A percentile compares a stretch with the other conserved stretches of the same genome.
phyloP scores from a whole-genome alignment of 37 sponge, comb jelly and placozoan species.

The Axinella damicornis region DNA sequence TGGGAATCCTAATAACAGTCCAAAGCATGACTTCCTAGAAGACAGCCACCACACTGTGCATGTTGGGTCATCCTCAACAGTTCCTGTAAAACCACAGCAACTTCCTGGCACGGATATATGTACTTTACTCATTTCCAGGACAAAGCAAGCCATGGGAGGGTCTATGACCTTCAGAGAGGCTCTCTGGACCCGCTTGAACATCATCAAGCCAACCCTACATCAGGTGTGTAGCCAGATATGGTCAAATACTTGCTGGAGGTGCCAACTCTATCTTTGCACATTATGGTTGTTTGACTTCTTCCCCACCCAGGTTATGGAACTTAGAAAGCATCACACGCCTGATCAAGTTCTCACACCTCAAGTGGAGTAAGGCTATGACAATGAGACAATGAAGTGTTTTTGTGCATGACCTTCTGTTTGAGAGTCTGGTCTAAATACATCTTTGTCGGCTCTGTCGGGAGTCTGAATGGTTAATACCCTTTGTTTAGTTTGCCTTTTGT shows the following conservation, averaged over 20 bases:
- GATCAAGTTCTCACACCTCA: conserved; percentile 25
- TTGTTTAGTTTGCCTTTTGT: too few relatives aligned
- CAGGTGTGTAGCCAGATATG: conserved; percentile 21
- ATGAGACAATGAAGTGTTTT: too few relatives aligned
- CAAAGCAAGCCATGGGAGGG: conserved; percentile 90
- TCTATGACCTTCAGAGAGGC: conserved; percentile 77
- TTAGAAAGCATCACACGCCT: conserved; percentile 4
- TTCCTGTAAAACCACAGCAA: too few relatives aligned
- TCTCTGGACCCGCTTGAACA: conserved; percentile 72
- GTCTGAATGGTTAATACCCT: background rate
- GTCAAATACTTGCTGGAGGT: too few relatives aligned
- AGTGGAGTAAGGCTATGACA: conserved; percentile 7
- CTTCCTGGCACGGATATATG: too few relatives aligned
- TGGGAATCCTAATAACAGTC: too few relatives aligned
- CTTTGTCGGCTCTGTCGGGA: conserved; percentile 27
- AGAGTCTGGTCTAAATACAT: background rate
- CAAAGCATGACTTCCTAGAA: too few relatives aligned
- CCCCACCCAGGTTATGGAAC: background rate
- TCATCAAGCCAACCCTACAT: conserved; percentile 70
- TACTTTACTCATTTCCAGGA: conserved; percentile 48
- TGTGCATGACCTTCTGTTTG: background rate
- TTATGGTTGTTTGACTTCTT: background rate
- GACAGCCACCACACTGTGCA: too few relatives aligned
- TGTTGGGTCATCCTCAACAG: too few relatives aligned
- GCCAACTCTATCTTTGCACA: too few relatives aligned